A percentile compares a stretch with the other conserved stretches of the same genome.
phyloP scores from a whole-genome alignment of 2,113 vertebrate genomes.

The Morone chrysops region DNA sequence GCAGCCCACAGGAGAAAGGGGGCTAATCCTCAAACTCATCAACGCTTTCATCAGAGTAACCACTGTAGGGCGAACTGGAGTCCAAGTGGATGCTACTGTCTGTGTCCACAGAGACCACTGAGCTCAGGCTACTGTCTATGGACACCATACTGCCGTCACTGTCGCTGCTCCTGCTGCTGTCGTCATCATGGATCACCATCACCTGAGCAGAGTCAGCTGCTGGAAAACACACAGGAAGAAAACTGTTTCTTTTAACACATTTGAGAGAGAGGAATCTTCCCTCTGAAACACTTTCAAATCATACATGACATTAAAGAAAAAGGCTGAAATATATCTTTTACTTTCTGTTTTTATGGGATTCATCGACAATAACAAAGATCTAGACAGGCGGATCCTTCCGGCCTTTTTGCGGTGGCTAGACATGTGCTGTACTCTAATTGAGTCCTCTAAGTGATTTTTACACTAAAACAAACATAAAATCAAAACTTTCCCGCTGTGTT shows the following conservation, averaged over 20 bases:
- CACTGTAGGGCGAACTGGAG: conserved; percentile 26
- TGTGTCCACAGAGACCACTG: conserved; percentile 62
- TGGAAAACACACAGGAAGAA: conserved; percentile 14
- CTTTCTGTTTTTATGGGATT: background rate
- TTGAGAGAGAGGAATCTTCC: background rate
- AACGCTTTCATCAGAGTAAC: conserved; percentile 36
- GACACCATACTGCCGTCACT: conserved; percentile 54
- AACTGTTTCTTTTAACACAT: background rate
- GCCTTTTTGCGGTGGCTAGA: background rate
- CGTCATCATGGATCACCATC: conserved; percentile 71
- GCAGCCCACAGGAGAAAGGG: background rate
- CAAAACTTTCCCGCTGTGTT: background rate
- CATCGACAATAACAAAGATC: background rate
- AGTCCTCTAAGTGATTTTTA: background rate
- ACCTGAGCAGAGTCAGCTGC: conserved; percentile 51
- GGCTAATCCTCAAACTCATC: conserved; percentile 45
- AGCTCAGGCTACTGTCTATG: conserved; percentile 64
- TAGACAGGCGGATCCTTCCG: too few relatives aligned
- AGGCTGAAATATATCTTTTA: background rate
- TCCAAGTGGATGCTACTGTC: conserved; percentile 60
- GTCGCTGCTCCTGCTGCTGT: conserved; percentile 34
- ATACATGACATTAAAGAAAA: background rate
- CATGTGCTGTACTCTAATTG: too few relatives aligned
- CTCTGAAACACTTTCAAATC: background rate
- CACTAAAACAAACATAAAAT: background rate